Percentiles rank a stretch among this genome's conserved stretches.
phyloP scores from a whole-genome alignment of 2,113 vertebrate genomes.

The Ciconia stormi region DNA sequence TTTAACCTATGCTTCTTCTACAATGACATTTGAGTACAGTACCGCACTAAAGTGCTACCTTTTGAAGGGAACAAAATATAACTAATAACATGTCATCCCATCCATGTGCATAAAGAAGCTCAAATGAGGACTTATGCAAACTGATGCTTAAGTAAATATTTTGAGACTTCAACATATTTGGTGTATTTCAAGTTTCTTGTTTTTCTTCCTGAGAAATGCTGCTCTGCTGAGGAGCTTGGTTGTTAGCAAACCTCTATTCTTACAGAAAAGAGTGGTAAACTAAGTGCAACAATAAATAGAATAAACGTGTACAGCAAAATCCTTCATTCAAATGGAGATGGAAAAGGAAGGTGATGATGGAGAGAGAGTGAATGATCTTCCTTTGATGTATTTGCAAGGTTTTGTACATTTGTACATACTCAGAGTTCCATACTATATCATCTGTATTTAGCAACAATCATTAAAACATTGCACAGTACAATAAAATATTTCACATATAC shows the following conservation, averaged over 20 bases:
- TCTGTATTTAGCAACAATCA: background rate
- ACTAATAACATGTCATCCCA: background rate
- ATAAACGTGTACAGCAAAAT: background rate
- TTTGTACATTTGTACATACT: background rate
- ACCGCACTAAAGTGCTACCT: background rate
- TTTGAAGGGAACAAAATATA: background rate
- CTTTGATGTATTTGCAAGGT: background rate
- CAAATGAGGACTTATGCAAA: background rate
- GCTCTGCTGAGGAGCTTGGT: background rate
- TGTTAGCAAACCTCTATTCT: background rate
- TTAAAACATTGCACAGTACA: background rate
- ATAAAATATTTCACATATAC: background rate
- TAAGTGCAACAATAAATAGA: background rate
- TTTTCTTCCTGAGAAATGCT: background rate
- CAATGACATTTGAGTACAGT: background rate
- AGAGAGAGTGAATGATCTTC: background rate
- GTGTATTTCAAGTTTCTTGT: background rate
- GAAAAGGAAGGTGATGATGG: background rate
- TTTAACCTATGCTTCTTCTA: background rate
- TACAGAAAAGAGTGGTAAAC: background rate
- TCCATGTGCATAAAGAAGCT: background rate
- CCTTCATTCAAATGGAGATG: background rate
- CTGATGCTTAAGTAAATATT: background rate
- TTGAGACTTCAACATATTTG: background rate
- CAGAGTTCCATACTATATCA: background rate